Evolutionary conservation across 2,797 vertebrate species (phyloP).

Genomic region (Amniataba percoides): DNA sequence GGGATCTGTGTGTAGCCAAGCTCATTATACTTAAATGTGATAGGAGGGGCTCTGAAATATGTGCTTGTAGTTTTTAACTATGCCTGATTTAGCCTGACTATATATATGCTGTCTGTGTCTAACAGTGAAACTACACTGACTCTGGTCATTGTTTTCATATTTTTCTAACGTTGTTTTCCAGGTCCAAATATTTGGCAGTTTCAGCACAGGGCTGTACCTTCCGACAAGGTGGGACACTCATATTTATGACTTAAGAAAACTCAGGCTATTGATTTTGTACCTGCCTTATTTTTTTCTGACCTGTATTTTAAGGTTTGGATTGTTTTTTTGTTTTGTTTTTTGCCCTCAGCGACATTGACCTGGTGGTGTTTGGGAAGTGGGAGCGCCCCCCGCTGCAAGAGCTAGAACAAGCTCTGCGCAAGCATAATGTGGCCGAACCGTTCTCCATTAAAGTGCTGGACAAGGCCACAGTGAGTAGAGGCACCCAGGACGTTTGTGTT

Average conservation of each 20-base stretch:
- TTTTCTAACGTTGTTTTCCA: conserved; percentile 68
- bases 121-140: neutral
- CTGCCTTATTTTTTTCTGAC: conserved; percentile 8
- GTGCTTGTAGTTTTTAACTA: neutral
- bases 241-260: neutral
- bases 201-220: conserved; percentile 97
- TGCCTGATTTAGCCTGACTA: neutral
- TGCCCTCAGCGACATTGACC: conserved; percentile 92
- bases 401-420: conserved; percentile 95
- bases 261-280: neutral
- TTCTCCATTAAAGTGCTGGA: conserved; percentile 98
- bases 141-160: neutral
- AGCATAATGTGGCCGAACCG: conserved; percentile 94
- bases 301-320: conserved; percentile 4
- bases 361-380: conserved; percentile 99
- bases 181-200: conserved; percentile 99
- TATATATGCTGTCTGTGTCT: neutral
- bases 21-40: neutral
- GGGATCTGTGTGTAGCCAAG: neutral
- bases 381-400: conserved; percentile 94
- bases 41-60: neutral
- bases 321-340: conserved; percentile 16
- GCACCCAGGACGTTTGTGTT: neutral
- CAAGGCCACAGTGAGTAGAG: conserved; percentile 94
- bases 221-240: conserved; percentile 91